These are phyloP conservation scores for Xyrichtys novacula DNA, from an alignment of 2,797 vertebrate genomes.

Conservation along the genomic window DNA sequence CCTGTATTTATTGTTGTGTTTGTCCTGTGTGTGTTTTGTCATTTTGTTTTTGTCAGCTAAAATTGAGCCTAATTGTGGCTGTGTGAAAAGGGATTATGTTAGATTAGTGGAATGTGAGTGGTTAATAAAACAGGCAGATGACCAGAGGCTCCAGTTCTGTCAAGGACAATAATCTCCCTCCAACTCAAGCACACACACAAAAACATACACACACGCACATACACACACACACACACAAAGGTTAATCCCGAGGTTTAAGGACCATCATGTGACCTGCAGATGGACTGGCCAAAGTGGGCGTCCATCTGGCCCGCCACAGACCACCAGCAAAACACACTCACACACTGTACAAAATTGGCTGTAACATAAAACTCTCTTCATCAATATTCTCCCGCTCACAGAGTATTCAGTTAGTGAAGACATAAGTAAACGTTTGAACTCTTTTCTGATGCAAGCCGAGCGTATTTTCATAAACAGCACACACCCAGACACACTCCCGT, in stretches of 20 bases:
- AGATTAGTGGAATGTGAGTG: constrained; percentile 85
- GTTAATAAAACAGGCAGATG: constrained; percentile 85
- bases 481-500: constrained; percentile 7
- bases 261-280: constrained; percentile 82
- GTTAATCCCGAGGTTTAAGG: constrained; percentile 83
- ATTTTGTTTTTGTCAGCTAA: constrained; percentile 49
- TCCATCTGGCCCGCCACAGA: constrained; percentile 83
- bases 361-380: constrained; percentile 25
- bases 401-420: constrained; percentile 16
- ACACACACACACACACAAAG: constrained; percentile 52
- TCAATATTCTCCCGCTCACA: not conserved
- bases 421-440: constrained; percentile 1
- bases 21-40: constrained; percentile 15
- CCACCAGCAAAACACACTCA: constrained; percentile 47
- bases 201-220: constrained; percentile 42
- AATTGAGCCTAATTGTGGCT: constrained; percentile 78
- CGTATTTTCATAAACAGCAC: not conserved
- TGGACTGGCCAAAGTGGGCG: constrained; percentile 76
- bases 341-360: constrained; percentile 19
- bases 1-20: constrained; percentile 19
- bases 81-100: constrained; percentile 81
- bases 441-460: not conserved
- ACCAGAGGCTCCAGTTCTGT: constrained; percentile 68
- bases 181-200: constrained; percentile 20
- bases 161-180: constrained; percentile 68